phyloP scores from a whole-genome alignment of 2,113 vertebrate genomes.

The Hoplias malabaricus region DNA sequence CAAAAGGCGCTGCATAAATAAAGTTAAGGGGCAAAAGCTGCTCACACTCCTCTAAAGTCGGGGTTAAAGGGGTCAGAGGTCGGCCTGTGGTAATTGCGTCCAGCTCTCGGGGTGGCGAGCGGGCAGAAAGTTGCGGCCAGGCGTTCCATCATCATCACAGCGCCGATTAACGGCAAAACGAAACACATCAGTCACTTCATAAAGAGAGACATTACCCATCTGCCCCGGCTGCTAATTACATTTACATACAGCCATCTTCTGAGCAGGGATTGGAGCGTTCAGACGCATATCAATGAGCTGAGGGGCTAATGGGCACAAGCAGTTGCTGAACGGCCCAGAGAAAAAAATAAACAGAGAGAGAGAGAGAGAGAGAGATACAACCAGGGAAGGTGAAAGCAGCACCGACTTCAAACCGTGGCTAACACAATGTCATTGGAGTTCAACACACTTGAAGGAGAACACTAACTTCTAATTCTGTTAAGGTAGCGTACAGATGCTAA shows the following conservation, averaged over 20 bases:
- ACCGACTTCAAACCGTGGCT: too few relatives aligned
- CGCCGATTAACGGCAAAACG: slow-evolving; percentile 28
- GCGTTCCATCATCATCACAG: slow-evolving; percentile 40
- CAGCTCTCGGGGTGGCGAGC: slow-evolving; percentile 14
- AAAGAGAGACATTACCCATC: slow-evolving; percentile 45
- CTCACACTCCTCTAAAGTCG: background rate
- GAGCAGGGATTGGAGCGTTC: slow-evolving; percentile 20
- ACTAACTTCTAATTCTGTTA: too few relatives aligned
- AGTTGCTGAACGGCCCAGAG: background rate
- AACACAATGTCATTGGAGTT: too few relatives aligned
- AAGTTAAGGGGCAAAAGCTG: background rate
- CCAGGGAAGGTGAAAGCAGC: background rate
- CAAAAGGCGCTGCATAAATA: background rate
- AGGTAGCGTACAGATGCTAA: too few relatives aligned
- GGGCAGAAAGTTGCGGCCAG: slow-evolving; percentile 2
- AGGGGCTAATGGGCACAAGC: background rate
- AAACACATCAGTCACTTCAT: slow-evolving; percentile 43
- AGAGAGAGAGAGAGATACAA: background rate
- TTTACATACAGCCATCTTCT: slow-evolving; percentile 29
- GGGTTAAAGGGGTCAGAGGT: slow-evolving; percentile 25
- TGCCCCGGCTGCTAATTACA: slow-evolving; percentile 41
- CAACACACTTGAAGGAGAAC: too few relatives aligned
- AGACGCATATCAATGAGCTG: slow-evolving; percentile 29
- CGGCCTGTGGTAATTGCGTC: slow-evolving; percentile 2
- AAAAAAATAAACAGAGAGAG: background rate